Conservation (phyloP, 2,797 vertebrate species). For the Phyllotis vaccarum region DNA sequence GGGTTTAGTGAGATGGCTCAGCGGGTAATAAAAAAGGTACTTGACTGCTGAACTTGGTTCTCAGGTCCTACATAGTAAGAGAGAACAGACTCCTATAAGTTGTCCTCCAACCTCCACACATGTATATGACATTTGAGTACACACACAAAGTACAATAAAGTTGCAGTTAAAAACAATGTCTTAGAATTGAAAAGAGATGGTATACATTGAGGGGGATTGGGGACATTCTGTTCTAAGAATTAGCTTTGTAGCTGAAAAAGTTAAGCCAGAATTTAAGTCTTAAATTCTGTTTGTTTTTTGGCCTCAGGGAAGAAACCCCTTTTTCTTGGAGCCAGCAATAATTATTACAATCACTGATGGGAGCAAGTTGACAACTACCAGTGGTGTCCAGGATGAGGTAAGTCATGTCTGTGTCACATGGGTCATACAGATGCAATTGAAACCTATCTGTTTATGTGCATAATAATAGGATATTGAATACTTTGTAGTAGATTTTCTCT, state of each 20-base stretch:
- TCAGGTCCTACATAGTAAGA: background rate
- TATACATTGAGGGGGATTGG: background rate
- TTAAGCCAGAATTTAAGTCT: constrained; percentile 25
- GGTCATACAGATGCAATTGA: constrained; percentile 1
- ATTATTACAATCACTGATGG: constrained; percentile 97
- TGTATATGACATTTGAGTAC: background rate
- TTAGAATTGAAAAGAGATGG: background rate
- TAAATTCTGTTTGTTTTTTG: constrained; percentile 67
- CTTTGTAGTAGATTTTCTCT: background rate
- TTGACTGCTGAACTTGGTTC: background rate
- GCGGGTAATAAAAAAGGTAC: background rate
- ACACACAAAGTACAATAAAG: background rate
- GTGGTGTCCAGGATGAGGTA: constrained; percentile 98
- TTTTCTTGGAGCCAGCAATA: constrained; percentile 97
- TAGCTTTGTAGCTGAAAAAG: constrained; percentile 59
- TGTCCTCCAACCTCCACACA: background rate
- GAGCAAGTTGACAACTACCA: constrained; percentile 94
- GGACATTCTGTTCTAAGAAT: constrained; percentile 36
- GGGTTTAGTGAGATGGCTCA: background rate
- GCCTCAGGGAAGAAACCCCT: constrained; percentile 96
- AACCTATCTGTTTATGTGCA: background rate
- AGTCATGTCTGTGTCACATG: constrained; percentile 76
- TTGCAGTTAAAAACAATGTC: background rate
- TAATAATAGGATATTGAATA: background rate
- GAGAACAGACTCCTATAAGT: background rate